A percentile compares a stretch with the other conserved stretches of the same genome.
phyloP scores from a whole-genome alignment of 2,113 vertebrate genomes.

The Strigops habroptila region DNA sequence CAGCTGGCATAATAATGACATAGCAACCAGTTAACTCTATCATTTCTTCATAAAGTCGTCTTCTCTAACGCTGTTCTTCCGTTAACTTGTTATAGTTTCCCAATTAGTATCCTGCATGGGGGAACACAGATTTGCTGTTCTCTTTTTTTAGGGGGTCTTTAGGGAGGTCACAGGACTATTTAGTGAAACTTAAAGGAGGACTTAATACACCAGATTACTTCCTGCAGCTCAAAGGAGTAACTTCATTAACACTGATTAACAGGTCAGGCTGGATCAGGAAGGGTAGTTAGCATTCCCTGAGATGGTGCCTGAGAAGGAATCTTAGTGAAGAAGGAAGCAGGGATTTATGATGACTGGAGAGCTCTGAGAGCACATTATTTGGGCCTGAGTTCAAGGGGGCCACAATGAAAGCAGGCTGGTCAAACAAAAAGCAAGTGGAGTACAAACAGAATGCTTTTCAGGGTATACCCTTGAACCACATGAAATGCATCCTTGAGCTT shows the following conservation, averaged over 20 bases:
- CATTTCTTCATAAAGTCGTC: neutral
- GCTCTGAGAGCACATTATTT: neutral
- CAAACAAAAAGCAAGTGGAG: neutral
- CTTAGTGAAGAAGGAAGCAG: neutral
- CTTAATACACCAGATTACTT: neutral
- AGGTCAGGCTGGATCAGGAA: neutral
- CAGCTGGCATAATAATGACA: neutral
- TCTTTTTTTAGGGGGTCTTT: neutral
- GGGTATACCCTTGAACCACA: neutral
- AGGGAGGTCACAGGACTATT: neutral
- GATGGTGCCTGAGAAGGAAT: neutral
- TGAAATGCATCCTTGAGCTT: neutral
- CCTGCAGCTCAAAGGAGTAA: neutral
- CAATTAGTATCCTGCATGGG: neutral
- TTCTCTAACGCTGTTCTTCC: neutral
- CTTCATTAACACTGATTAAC: neutral
- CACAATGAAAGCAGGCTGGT: neutral
- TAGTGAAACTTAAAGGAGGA: neutral
- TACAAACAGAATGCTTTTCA: neutral
- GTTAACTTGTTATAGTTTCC: neutral
- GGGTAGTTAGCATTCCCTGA: neutral
- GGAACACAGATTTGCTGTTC: neutral
- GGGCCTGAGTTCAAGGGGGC: neutral
- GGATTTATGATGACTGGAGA: neutral
- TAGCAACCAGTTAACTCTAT: constrained; percentile 34